Evolutionary conservation across 2,113 vertebrate species (phyloP).

Genomic region (Nymphicus hollandicus): DNA sequence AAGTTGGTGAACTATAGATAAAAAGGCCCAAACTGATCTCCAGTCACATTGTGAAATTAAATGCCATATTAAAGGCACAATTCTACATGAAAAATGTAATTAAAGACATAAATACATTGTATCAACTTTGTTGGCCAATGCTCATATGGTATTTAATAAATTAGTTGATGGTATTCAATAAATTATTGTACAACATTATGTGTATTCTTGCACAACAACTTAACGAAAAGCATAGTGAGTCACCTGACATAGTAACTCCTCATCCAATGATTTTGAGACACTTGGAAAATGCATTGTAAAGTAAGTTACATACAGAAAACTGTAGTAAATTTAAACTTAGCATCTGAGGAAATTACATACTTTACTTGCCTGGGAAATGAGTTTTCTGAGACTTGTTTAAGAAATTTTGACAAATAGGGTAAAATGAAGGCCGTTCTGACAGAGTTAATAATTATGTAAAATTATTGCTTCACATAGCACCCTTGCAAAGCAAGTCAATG

Average conservation of each 20-base stretch:
- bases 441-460: background rate
- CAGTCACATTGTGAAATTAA: background rate
- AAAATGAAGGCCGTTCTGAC: background rate
- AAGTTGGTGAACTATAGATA: background rate
- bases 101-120: background rate
- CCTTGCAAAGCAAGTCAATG: background rate
- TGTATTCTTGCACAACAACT: background rate
- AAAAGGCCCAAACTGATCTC: background rate
- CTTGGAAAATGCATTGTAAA: background rate
- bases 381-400: background rate
- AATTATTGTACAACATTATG: background rate
- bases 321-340: background rate
- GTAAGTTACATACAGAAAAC: background rate
- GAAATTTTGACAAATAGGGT: background rate
- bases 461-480: background rate
- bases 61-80: background rate
- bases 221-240: background rate
- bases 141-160: background rate
- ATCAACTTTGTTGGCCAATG: background rate
- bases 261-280: background rate
- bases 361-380: background rate
- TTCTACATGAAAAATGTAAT: rapidly evolving
- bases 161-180: background rate
- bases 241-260: background rate
- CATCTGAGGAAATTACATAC: background rate